Conservation (phyloP, 1,140 invertebrate genomes). For the Eufriesea mexicana region DNA sequence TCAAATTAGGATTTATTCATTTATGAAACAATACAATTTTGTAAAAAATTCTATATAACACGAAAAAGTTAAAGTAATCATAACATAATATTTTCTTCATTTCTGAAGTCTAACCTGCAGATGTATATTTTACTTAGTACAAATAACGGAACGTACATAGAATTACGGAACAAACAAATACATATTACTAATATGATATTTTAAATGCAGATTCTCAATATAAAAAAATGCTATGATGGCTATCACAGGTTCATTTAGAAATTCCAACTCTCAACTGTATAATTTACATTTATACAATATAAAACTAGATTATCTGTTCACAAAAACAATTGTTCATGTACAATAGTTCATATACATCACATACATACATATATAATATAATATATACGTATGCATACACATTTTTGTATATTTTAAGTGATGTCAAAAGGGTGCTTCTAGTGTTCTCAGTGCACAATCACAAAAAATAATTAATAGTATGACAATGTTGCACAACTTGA, state of each 20-base stretch:
- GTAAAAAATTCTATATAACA: neutral
- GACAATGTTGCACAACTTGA: constrained; percentile 73
- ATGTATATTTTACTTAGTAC: constrained; percentile 15
- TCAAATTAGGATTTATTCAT: constrained; percentile 30
- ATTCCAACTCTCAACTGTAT: constrained; percentile 66
- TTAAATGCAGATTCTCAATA: constrained; percentile 53
- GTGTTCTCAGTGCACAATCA: constrained; percentile 67
- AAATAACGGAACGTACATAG: constrained; percentile 35
- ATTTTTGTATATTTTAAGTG: constrained; percentile 55
- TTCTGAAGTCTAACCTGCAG: constrained; percentile 8
- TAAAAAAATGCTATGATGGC: constrained; percentile 62
- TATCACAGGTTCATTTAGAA: constrained; percentile 62
- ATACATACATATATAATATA: constrained; percentile 65
- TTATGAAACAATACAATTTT: constrained; percentile 35
- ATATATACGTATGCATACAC: constrained; percentile 65
- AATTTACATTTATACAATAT: constrained; percentile 75
- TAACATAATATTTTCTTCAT: constrained; percentile 21
- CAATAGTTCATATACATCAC: constrained; percentile 71
- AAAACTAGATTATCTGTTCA: constrained; percentile 78
- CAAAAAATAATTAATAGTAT: constrained; percentile 72
- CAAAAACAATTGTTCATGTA: constrained; percentile 75
- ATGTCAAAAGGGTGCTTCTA: constrained; percentile 65
- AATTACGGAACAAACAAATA: constrained; percentile 21
- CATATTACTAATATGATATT: constrained; percentile 26
- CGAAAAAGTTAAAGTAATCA: neutral